Evolutionary conservation across 2,797 vertebrate genomes (phyloP).

Genomic region (Borostomias antarcticus): DNA sequence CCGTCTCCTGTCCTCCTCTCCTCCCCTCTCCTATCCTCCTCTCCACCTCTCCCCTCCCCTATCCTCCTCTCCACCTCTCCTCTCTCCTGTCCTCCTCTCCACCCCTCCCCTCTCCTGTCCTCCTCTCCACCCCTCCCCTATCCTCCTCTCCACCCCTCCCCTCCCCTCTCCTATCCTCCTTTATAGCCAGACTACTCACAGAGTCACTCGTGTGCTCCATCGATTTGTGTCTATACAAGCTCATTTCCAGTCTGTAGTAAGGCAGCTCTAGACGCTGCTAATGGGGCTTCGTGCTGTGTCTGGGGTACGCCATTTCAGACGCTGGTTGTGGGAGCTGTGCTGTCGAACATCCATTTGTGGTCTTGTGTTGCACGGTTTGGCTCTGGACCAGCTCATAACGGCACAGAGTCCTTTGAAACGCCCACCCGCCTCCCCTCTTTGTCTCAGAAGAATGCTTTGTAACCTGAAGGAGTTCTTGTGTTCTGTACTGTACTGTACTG

Average conservation of each 20-base stretch:
- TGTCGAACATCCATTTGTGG: constrained; percentile 33
- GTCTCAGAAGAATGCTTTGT: constrained; percentile 40
- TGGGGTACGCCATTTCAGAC: not conserved
- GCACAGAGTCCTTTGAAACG: constrained; percentile 45
- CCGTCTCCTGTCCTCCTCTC: not conserved
- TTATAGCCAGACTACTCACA: not conserved
- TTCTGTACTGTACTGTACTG: too few relatives aligned
- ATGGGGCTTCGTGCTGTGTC: constrained; percentile 10
- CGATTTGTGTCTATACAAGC: constrained; percentile 2
- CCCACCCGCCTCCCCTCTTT: constrained; percentile 42
- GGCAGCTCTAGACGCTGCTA: constrained; percentile 21
- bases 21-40: too few relatives aligned
- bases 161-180: not conserved
- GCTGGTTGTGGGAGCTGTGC: constrained; percentile 26
- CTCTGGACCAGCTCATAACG: constrained; percentile 32
- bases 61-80: not conserved
- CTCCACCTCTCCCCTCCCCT: not conserved
- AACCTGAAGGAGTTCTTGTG: constrained; percentile 21
- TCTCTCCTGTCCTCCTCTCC: not conserved
- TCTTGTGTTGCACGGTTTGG: constrained; percentile 19
- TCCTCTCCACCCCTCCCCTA: too few relatives aligned
- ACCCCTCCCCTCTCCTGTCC: too few relatives aligned
- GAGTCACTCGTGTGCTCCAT: not conserved
- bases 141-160: not conserved
- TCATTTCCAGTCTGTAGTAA: not conserved